Evolutionary conservation across 2,797 vertebrate genomes (phyloP).

Genomic region (Morelia viridis): DNA sequence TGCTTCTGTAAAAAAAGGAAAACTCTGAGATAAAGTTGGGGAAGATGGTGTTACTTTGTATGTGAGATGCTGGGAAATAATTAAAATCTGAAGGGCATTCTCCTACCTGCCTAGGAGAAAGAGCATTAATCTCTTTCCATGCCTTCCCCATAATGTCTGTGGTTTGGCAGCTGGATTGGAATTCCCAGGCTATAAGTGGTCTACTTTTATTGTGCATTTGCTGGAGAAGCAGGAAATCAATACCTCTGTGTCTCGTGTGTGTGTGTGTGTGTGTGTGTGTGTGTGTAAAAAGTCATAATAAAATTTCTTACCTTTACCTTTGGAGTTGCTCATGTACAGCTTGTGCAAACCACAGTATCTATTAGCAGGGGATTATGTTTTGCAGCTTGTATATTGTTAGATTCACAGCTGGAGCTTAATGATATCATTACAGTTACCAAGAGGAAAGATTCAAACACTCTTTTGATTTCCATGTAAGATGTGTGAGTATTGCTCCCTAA

Average conservation of each 20-base stretch:
- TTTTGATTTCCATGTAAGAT: conserved; percentile 13
- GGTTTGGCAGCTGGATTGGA: neutral
- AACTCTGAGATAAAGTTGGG: neutral
- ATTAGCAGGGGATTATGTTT: conserved; percentile 1
- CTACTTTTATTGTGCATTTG: neutral
- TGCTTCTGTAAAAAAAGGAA: neutral
- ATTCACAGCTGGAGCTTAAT: neutral
- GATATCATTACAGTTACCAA: conserved; percentile 9
- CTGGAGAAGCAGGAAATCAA: neutral
- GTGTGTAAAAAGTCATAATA: neutral
- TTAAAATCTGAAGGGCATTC: neutral
- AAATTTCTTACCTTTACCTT: neutral
- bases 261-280: neutral
- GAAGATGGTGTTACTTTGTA: neutral
- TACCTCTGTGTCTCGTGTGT: neutral
- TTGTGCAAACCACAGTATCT: conserved; percentile 7
- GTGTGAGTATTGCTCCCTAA: neutral
- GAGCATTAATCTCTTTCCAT: neutral
- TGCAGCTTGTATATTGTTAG: neutral
- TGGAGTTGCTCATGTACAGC: neutral
- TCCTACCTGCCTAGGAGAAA: neutral
- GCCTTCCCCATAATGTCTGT: neutral
- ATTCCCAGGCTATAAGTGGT: neutral
- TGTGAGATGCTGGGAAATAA: neutral
- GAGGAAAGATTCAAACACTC: conserved; percentile 3